phyloP scores from a whole-genome alignment of 37 sponge, comb jelly and placozoan species.

The Tethya wilhelma region DNA sequence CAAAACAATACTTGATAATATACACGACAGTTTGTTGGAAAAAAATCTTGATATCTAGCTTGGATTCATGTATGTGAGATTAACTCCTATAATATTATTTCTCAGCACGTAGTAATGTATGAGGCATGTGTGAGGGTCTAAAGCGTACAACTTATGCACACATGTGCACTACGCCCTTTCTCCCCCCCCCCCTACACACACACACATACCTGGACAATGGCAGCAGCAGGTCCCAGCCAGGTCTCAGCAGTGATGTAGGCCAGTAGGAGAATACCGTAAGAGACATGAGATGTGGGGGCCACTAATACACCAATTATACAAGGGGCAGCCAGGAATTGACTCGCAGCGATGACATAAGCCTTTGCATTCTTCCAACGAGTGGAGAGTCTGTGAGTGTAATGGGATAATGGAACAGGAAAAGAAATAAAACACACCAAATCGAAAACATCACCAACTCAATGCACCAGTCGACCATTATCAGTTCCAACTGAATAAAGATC shows the following conservation, averaged over 20 bases:
- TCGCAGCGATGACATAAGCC: conserved; percentile 58
- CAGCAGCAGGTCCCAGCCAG: conserved; percentile 91
- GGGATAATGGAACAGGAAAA: neutral
- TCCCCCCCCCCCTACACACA: neutral
- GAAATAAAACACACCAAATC: no score
- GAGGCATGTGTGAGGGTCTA: no score
- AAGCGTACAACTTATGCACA: no score
- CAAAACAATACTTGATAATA: neutral
- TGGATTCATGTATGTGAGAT: neutral
- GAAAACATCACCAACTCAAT: no score
- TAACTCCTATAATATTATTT: neutral
- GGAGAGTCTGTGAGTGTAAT: conserved; percentile 39
- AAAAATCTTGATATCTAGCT: no score
- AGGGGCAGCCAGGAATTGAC: conserved; percentile 79
- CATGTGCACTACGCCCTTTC: neutral
- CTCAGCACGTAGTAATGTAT: no score
- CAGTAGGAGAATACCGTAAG: conserved; percentile 80
- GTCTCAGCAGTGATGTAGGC: conserved; percentile 93
- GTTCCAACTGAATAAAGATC: no score
- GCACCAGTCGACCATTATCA: no score
- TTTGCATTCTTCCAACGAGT: conserved; percentile 50
- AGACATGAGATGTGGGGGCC: conserved; percentile 63
- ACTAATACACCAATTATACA: conserved; percentile 64
- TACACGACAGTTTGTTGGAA: no score
- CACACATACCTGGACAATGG: conserved; percentile 86